Evolutionary conservation across 35 echinoderm and acorn worm genomes (phyloP).

Genomic region (Apostichopus parvimensis): DNA sequence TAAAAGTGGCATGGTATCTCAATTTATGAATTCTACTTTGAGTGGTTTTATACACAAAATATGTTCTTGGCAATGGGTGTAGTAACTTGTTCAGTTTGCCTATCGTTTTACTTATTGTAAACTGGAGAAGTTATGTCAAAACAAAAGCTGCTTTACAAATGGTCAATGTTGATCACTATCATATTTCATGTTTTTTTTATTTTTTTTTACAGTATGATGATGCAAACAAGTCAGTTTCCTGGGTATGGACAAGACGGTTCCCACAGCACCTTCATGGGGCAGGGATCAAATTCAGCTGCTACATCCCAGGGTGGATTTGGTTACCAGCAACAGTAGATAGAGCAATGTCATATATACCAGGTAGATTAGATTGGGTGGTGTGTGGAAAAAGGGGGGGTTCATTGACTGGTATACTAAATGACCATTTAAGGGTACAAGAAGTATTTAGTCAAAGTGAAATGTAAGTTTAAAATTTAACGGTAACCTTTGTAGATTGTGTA

Average conservation of each 20-base stretch:
- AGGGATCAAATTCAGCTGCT: conserved; percentile 17
- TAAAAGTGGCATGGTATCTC: too few relatives aligned
- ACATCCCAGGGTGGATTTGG: conserved; percentile 31
- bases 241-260: conserved; percentile 21
- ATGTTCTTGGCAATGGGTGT: too few relatives aligned
- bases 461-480: background rate
- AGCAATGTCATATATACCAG: background rate
- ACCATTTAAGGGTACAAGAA: too few relatives aligned
- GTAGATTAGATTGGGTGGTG: background rate
- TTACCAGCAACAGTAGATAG: conserved; percentile 26
- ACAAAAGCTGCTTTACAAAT: too few relatives aligned
- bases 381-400: background rate
- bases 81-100: too few relatives aligned
- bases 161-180: too few relatives aligned
- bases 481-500: conserved; percentile 9
- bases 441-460: background rate
- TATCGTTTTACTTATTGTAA: too few relatives aligned
- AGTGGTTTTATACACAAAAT: too few relatives aligned
- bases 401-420: background rate
- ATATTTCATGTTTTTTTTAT: background rate
- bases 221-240: conserved; percentile 33
- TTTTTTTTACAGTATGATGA: background rate
- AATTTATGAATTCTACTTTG: too few relatives aligned
- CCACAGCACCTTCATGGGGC: conserved; percentile 22
- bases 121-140: too few relatives aligned